Evolutionary conservation across 37 sponge, comb jelly and placozoan species (phyloP), one percentile per base, ranked within the genome.

Genomic region (Spongia lamella): DNA sequence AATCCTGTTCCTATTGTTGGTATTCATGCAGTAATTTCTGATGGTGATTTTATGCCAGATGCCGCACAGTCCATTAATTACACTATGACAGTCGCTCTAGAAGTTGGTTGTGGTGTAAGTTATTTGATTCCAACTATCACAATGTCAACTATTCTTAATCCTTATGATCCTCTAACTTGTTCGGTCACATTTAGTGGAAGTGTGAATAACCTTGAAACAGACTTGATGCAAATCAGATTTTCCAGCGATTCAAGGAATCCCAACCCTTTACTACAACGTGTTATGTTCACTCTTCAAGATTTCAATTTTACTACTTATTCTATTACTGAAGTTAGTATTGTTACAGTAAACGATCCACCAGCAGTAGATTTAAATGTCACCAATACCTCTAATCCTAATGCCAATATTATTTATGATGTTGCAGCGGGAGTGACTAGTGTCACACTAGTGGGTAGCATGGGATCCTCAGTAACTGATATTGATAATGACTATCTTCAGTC

Each of bases 261-360:
- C 21, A 66, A 70, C 38, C 17, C 63, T 16, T 43, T 34, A 22
- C 16, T 21, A 24, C 56, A 86, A 22, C 37, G 37, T 7, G 35
- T 90, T 11, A 19, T 71, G 38, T 81, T 90, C 32, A 56, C 49
- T 24, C 63, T 90, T 19, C 25, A 25, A 1, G 86, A 85, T 49
- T 68, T 35, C 1, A 1, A 7, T 33, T 55, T 83, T 19, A 19
- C n/a, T 29, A 24, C 68, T 14, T 22, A 20, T 3, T 57, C 70
- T 21, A 59, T 30, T 39, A 73, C 89, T 1, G 30, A 7, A 11
- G 34, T 90, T 0, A 66, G 43, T 1, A 55, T 90, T 17, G 3
- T 39, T 0, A 36, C 86, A 17, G 79, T 78, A 0, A 90, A 90
- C 68, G 90, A 90, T 59, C 33, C 68, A 38, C 90, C 90, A 50